Percentiles rank a stretch among this genome's conserved stretches.
phyloP scores from a whole-genome alignment of 2,797 vertebrate genomes.

The Malacoraja senta region DNA sequence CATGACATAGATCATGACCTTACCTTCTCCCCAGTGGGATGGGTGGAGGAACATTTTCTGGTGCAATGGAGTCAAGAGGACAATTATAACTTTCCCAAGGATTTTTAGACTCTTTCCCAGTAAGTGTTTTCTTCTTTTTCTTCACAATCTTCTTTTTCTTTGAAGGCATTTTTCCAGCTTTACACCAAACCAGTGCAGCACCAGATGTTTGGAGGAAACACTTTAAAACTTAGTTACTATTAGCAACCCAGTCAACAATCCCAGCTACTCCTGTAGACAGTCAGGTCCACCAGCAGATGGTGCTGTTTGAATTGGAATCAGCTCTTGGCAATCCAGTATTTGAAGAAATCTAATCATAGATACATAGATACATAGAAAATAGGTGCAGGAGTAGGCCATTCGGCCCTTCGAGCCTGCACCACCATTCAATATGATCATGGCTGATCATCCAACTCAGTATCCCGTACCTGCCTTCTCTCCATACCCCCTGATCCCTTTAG shows the following conservation, averaged over 20 bases:
- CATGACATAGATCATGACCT: neutral
- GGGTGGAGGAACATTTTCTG: neutral
- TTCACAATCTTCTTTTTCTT: neutral
- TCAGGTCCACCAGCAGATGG: neutral
- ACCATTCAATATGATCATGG: too few species aligned
- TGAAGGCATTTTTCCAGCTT: neutral
- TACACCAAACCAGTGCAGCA: neutral
- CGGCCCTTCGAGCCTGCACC: too few species aligned
- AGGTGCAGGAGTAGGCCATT: too few species aligned
- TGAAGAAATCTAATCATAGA: neutral
- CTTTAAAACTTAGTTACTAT: slow-evolving; percentile 6
- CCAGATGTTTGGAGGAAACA: neutral
- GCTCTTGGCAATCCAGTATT: neutral
- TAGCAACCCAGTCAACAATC: slow-evolving; percentile 9
- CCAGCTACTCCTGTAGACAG: neutral
- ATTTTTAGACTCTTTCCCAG: neutral
- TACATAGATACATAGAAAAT: too few species aligned
- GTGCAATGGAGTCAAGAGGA: neutral
- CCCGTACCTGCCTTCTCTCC: too few species aligned
- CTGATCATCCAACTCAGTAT: too few species aligned
- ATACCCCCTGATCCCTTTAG: too few species aligned
- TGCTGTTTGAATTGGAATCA: neutral
- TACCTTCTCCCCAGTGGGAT: neutral
- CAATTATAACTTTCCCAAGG: neutral
- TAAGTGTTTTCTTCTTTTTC: neutral